Conservation (phyloP, 2,113 vertebrate genomes). For the Anarhynchus alexandrinus region DNA sequence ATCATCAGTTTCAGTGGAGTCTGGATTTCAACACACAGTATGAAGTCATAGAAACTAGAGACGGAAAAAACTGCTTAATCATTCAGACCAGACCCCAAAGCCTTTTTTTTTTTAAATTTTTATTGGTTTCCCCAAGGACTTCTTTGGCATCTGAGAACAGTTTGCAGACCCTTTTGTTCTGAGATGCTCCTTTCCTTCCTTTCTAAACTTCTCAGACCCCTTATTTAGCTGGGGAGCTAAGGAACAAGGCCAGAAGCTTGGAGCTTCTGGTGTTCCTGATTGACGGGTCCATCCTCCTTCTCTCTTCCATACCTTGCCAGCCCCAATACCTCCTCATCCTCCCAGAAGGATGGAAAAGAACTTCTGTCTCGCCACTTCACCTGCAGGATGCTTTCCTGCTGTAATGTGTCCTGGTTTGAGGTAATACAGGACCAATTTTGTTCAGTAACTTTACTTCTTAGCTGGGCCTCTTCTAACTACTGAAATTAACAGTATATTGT, state of each 20-base stretch:
- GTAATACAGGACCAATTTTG: no score
- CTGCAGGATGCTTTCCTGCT: neutral
- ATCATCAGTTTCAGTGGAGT: neutral
- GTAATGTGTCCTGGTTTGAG: neutral
- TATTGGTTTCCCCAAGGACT: neutral
- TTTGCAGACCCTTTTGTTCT: neutral
- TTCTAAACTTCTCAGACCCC: neutral
- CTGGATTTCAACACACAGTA: neutral
- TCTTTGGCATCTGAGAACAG: neutral
- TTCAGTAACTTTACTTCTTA: no score
- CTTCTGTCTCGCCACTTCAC: fast-evolving
- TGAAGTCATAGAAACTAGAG: constrained; percentile 4
- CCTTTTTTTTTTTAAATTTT: neutral
- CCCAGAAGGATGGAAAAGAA: neutral
- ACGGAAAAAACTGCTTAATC: neutral
- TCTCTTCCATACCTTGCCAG: neutral
- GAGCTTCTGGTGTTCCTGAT: neutral
- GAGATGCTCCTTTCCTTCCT: neutral
- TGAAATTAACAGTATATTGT: no score
- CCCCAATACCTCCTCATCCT: neutral
- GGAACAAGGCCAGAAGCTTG: neutral
- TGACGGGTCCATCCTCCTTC: neutral
- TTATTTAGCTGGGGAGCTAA: neutral
- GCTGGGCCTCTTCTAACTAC: no score
- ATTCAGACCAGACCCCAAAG: neutral